A percentile compares a stretch with the other conserved stretches of the same genome.
phyloP scores from a whole-genome alignment of 2,113 vertebrate species.

The Petroica traversi region DNA sequence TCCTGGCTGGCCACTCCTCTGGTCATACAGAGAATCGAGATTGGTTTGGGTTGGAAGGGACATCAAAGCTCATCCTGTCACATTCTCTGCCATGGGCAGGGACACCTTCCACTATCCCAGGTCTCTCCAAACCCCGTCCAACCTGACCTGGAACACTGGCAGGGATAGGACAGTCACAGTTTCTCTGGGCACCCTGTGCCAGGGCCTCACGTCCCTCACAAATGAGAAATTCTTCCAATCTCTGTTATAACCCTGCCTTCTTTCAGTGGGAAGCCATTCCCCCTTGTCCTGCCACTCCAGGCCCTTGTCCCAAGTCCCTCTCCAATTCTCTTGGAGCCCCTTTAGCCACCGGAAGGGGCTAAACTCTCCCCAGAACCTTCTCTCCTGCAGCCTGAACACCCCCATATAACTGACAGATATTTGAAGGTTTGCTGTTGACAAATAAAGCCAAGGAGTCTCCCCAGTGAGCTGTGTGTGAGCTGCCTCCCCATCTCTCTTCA shows the following conservation, averaged over 20 bases:
- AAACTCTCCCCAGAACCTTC: background rate
- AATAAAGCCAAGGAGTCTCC: background rate
- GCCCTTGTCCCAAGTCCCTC: background rate
- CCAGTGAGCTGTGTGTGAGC: rapidly evolving
- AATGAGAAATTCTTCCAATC: background rate
- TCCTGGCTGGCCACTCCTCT: background rate
- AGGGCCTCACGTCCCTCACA: background rate
- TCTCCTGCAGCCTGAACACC: background rate
- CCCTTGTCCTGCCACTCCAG: background rate
- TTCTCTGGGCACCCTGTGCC: background rate
- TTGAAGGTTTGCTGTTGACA: background rate
- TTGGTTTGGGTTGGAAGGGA: background rate
- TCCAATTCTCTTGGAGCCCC: background rate
- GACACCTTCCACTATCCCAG: background rate
- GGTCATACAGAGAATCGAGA: no score
- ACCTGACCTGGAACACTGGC: background rate
- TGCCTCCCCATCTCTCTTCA: background rate
- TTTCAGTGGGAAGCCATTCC: background rate
- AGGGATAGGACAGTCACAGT: background rate
- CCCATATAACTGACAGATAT: background rate
- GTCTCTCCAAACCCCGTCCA: background rate
- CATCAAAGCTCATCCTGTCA: background rate
- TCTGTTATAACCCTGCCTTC: background rate
- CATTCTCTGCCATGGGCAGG: background rate
- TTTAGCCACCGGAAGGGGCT: background rate